phyloP scores from a whole-genome alignment of 2,888 invertebrate genomes.

The Caenorhabditis panamensis region DNA sequence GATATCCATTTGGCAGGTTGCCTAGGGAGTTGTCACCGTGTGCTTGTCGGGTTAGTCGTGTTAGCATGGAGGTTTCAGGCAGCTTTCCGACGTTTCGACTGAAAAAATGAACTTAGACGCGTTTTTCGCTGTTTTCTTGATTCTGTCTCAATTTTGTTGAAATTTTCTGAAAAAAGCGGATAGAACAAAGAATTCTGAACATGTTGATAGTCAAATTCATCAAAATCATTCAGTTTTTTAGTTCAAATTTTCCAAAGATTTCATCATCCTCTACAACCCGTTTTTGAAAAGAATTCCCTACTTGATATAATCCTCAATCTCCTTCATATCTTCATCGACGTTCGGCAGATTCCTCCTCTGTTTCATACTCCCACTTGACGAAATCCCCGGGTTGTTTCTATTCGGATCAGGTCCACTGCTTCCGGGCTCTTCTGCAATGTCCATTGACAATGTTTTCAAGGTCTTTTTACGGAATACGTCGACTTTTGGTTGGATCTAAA shows the following conservation, averaged over 20 bases:
- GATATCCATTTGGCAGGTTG: slow-evolving; percentile 63
- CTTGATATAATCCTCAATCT: slow-evolving; percentile 65
- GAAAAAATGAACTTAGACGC: slow-evolving; percentile 18
- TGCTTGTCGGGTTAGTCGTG: slow-evolving; percentile 58
- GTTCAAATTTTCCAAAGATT: no score
- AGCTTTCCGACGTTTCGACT: slow-evolving; percentile 65
- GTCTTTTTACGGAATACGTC: slow-evolving; percentile 71
- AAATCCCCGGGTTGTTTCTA: slow-evolving; percentile 26
- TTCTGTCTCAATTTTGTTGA: no score
- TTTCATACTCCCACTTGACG: slow-evolving; percentile 24
- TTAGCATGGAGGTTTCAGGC: slow-evolving; percentile 57
- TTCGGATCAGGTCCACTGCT: slow-evolving; percentile 49
- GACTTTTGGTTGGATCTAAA: slow-evolving; percentile 67
- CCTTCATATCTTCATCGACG: slow-evolving; percentile 54
- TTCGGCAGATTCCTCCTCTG: slow-evolving; percentile 32
- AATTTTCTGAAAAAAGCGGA: no score
- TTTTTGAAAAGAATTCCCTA: no score
- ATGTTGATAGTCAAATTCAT: no score
- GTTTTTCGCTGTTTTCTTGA: no score
- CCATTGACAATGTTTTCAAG: slow-evolving; percentile 68
- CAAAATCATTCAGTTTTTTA: no score
- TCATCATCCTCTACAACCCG: no score
- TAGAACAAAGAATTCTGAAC: no score
- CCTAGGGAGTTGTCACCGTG: slow-evolving; percentile 44
- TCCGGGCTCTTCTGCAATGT: slow-evolving; percentile 62